Evolutionary conservation across 2,113 vertebrate genomes (phyloP), one percentile per base, ranked within the genome.

Genomic region (Cebidichthys violaceus): DNA sequence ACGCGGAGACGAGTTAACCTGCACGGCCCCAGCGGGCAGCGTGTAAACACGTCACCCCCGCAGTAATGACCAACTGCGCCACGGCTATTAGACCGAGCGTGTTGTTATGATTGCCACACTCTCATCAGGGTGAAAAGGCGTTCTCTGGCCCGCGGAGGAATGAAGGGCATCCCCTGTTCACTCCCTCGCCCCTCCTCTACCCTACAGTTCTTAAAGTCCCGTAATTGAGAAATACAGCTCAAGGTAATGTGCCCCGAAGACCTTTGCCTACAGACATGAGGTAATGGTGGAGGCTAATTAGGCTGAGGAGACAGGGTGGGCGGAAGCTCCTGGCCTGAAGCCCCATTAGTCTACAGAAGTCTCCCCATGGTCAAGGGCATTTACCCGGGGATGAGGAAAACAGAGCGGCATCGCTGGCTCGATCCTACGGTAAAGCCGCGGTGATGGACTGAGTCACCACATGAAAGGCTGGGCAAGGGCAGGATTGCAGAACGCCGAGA

Each of bases 241-340:
- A 82, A 89, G 67, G 90, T 91, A 92, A 88, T 70, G 41, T 74
- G 87, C 67, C 74, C 82, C 17, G 57, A 70, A 83, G 88, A 86
- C 85, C 85, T 90, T 67, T 80, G 84, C 83, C 89, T 86, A 75
- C 85, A 93, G 92, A 93, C 91, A 83, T 94, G 92, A 94, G 89
- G 92, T 93, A 91, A 94, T 93, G 82, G 55, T 74, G 75, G 78
- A 57, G 54, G 74, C 79, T 92, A 91, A 93, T 93, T 85, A 88
- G 77, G 22, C 55, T 13, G 76, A 89, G 83, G 72, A 86, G 84
- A 89, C 85, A 83, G 73, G 82, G 82, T 78, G 85, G 89, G 85
- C 45, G 68, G 89, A 91, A 88, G 82, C 64, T 77, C 71, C 79
- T 61, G 71, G 65, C 82, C 77, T 72, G 22, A 78, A 85, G 86